These are phyloP conservation scores for Gobio gobio DNA, from an alignment of 2,113 vertebrate genomes.

Conservation along the genomic window DNA sequence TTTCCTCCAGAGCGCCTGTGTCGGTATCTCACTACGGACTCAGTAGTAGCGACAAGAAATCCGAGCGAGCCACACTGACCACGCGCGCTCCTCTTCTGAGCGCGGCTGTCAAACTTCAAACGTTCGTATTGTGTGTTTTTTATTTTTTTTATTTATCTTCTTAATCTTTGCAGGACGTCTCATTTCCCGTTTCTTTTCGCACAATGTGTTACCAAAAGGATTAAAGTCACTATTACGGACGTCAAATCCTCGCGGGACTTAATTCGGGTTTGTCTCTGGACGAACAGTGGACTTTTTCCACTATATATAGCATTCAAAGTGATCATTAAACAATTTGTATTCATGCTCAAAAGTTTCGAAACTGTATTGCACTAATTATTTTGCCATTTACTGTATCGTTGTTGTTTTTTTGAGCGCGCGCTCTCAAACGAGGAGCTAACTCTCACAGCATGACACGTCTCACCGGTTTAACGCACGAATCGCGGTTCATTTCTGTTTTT, in stretches of 20 bases:
- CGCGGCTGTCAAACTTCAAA: slow-evolving; percentile 3
- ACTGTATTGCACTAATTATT: not conserved
- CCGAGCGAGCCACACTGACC: slow-evolving; percentile 1
- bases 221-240: slow-evolving; percentile 11
- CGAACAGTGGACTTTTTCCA: not conserved
- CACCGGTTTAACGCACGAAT: not conserved
- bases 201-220: slow-evolving; percentile 3
- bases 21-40: slow-evolving; percentile 23
- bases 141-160: not conserved
- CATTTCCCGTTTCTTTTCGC: not conserved
- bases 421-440: not conserved
- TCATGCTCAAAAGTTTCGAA: slow-evolving; percentile 12
- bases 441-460: not conserved
- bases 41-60: slow-evolving; percentile 29
- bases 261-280: slow-evolving; percentile 25
- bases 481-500: not conserved
- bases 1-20: slow-evolving; percentile 65
- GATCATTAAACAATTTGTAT: not conserved
- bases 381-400: no score
- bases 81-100: not conserved
- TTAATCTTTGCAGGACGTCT: not conserved
- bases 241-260: slow-evolving; percentile 16
- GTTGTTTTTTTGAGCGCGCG: not conserved
- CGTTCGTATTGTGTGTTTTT: not conserved
- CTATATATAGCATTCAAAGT: not conserved